Conservation (phyloP, 1,140 invertebrate species). For the Lordiphosa mommai region DNA sequence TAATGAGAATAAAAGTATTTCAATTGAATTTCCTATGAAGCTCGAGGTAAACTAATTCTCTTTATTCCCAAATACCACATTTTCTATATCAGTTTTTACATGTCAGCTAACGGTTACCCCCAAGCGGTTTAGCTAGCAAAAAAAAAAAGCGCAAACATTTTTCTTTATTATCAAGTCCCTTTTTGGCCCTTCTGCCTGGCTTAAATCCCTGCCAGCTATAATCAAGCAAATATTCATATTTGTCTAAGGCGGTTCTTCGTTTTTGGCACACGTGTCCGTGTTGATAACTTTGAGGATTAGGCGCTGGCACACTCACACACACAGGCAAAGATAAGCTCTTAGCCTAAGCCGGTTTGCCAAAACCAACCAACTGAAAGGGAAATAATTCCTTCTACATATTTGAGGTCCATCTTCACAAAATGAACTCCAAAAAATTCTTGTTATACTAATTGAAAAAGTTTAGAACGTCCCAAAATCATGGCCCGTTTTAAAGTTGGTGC, state of each 20-base stretch:
- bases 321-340: constrained; percentile 23
- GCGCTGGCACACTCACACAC: constrained; percentile 5
- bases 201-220: constrained; percentile 30
- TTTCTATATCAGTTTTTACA: too few species aligned
- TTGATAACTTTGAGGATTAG: constrained; percentile 30
- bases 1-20: too few species aligned
- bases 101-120: too few species aligned
- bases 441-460: constrained; percentile 76
- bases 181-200: too few species aligned
- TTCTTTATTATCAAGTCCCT: too few species aligned
- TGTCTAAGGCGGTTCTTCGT: constrained; percentile 39
- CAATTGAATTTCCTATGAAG: too few species aligned
- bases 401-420: neutral
- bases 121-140: too few species aligned
- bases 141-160: too few species aligned
- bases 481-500: constrained; percentile 52
- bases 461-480: constrained; percentile 9
- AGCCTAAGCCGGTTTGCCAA: neutral
- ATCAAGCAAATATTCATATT: constrained; percentile 67
- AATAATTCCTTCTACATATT: neutral
- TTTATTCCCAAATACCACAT: too few species aligned
- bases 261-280: constrained; percentile 31
- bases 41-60: too few species aligned
- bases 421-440: constrained; percentile 49
- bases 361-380: constrained; percentile 29